Evolutionary conservation across 2,797 vertebrate genomes (phyloP).

Genomic region (Petrocephalus schoutedeni): DNA sequence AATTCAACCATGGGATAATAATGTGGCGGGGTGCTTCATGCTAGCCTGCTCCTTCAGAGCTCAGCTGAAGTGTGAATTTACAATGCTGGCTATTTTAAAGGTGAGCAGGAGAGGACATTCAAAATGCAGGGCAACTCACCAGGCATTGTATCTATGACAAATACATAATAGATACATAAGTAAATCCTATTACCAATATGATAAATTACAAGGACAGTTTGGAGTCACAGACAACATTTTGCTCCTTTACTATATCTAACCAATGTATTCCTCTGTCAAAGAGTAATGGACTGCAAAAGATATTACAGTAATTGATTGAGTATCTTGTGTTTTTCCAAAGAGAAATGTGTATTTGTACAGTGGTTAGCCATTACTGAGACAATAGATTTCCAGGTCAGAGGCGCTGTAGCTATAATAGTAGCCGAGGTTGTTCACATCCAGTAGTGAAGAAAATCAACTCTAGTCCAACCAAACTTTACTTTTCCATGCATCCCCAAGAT

Average conservation of each 20-base stretch:
- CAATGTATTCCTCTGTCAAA: not conserved
- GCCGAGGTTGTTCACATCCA: slow-evolving; percentile 11
- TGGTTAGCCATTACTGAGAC: slow-evolving; percentile 10
- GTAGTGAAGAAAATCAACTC: slow-evolving; percentile 14
- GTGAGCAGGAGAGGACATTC: not conserved
- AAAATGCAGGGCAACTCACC: not conserved
- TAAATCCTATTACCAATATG: not conserved
- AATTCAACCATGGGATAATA: slow-evolving; percentile 48
- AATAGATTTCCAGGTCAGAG: slow-evolving; percentile 18
- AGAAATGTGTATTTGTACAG: slow-evolving; percentile 1
- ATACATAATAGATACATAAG: not conserved
- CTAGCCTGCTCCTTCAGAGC: slow-evolving; percentile 21
- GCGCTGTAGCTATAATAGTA: slow-evolving; percentile 12
- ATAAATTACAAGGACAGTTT: not conserved
- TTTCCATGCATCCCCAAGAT: not conserved
- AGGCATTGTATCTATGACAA: not conserved
- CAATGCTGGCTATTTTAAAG: not conserved
- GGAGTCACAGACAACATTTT: not conserved
- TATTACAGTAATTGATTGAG: not conserved
- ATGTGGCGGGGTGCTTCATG: slow-evolving; percentile 41
- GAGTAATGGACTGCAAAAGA: not conserved
- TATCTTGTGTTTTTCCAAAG: not conserved
- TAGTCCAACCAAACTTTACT: not conserved
- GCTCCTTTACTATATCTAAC: not conserved
- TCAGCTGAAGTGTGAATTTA: slow-evolving; percentile 30